Conservation (phyloP, 2,888 invertebrate species). For the Hipparchia sbordonii region DNA sequence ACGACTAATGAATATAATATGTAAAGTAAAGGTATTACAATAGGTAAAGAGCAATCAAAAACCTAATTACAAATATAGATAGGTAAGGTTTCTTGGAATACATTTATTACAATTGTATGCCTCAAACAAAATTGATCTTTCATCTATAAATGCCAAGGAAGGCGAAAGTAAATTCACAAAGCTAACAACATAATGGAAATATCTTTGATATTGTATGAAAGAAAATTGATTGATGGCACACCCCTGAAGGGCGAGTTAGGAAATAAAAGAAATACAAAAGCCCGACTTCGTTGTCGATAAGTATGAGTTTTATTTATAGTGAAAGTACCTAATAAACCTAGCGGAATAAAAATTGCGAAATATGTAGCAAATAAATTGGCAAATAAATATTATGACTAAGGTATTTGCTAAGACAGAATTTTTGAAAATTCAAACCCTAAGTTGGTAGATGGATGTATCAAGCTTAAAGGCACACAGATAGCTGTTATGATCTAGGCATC, state of each 20-base stretch:
- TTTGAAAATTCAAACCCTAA: too few relatives aligned
- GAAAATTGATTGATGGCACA: slow-evolving; percentile 35
- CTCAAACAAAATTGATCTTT: slow-evolving; percentile 10
- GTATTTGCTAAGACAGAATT: too few relatives aligned
- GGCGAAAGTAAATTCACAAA: slow-evolving; percentile 23
- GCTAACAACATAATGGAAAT: slow-evolving; percentile 34
- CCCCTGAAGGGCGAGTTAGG: slow-evolving; percentile 28
- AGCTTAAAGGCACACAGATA: too few relatives aligned
- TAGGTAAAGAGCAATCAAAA: too few relatives aligned
- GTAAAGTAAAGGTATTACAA: too few relatives aligned
- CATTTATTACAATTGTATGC: slow-evolving; percentile 1
- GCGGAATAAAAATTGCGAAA: not conserved
- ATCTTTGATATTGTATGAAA: slow-evolving; percentile 31
- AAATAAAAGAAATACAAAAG: slow-evolving; percentile 32
- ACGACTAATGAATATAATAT: too few relatives aligned
- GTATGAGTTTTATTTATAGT: slow-evolving; percentile 8
- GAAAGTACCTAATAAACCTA: not conserved
- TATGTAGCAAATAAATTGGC: not conserved
- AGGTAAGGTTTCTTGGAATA: not conserved
- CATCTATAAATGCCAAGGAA: slow-evolving; percentile 4
- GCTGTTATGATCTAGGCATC: too few relatives aligned
- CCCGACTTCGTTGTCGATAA: slow-evolving; percentile 2
- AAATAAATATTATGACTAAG: too few relatives aligned
- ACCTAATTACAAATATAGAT: not conserved
- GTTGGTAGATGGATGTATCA: too few relatives aligned